These are phyloP conservation scores for Caenorhabditis imperialis DNA, from an alignment of 2,888 invertebrate species.

Conservation along the genomic window DNA sequence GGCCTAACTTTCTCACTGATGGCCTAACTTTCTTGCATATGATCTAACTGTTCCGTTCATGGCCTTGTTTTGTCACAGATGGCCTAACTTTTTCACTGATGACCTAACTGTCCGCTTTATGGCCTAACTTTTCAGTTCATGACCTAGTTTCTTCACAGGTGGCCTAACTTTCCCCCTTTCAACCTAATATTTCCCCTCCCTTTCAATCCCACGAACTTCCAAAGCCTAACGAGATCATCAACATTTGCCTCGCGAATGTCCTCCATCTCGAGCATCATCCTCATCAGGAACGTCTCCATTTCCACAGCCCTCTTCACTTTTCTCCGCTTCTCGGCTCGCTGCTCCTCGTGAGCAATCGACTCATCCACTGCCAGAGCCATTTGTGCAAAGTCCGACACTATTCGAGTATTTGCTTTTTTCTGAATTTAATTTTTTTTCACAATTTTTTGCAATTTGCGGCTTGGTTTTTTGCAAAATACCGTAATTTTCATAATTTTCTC, in stretches of 20 bases:
- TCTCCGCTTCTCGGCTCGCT: conserved; percentile 23
- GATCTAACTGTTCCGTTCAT: no score
- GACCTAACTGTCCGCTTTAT: no score
- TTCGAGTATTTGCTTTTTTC: conserved; percentile 34
- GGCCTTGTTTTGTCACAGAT: no score
- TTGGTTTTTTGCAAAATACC: no score
- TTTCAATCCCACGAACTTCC: conserved; percentile 9
- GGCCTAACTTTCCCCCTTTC: no score
- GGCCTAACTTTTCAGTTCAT: no score
- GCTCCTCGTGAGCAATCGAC: conserved; percentile 32
- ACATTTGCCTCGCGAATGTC: conserved; percentile 35
- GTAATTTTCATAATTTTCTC: no score
- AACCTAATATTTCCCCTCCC: background rate
- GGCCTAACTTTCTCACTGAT: no score
- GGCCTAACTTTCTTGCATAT: no score
- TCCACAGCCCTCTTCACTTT: conserved; percentile 33
- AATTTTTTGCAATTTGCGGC: background rate
- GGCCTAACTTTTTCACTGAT: no score
- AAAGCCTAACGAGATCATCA: conserved; percentile 16
- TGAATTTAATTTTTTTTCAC: no score
- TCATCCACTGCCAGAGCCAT: conserved; percentile 35
- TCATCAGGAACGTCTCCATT: conserved; percentile 40
- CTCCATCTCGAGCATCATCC: conserved; percentile 43
- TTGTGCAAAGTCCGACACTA: conserved; percentile 18
- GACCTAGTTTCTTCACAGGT: no score